Base-by-base conservation (phyloP, 2,888 invertebrate genomes). In the Eupelmus urozonus region DNA sequence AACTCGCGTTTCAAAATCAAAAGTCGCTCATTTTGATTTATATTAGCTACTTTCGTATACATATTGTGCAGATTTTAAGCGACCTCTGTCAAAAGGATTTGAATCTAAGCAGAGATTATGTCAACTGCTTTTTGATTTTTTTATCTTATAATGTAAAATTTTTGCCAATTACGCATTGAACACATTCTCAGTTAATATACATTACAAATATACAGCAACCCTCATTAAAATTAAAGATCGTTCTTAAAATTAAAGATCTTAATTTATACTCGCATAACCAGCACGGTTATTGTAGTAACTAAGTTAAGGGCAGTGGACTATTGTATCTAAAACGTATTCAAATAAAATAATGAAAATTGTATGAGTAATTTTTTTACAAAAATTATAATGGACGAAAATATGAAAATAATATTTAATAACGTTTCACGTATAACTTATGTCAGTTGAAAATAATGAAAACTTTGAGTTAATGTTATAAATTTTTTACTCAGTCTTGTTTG, bases 1-100 rank as follows among this genome's bases (percentile, higher is more conserved):
- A 76, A 76, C 76, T 71, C 63, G 40, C 18, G 76, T 65, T 59
- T 70, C 59, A 59, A 62, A 27, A 23, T 13, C n/a, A 29, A 49
- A 57, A 55, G 57, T 59, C n/a, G 57, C 45, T 45, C 42, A 29
- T 69, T 69, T 76, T 57, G 18, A 66, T 55, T 62, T n/a, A 40
- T n/a, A n/a, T n/a, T 23, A 23, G 25, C 65, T 27, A 69, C n/a
- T 49, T 29, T 29, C 4, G 29, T 27, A 7, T 9, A 27, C 34
- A 25, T 25, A 29, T 9, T 55, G 20, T 51, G 18, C 23, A 29
- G n/a, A 40, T 40, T 20, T 40, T 34, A 5, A 16, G 20, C 29
- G 29, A 57, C 29, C 34, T 34, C n/a, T 25, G 16, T 49, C 23
- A 34, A 65, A 29, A 49, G 7, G 45, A 27, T 11, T 34, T 7